Percentiles rank a stretch among this genome's conserved stretches.
Conservation (phyloP, 2,113 vertebrate genomes). For the Microcebus jonahi region DNA sequence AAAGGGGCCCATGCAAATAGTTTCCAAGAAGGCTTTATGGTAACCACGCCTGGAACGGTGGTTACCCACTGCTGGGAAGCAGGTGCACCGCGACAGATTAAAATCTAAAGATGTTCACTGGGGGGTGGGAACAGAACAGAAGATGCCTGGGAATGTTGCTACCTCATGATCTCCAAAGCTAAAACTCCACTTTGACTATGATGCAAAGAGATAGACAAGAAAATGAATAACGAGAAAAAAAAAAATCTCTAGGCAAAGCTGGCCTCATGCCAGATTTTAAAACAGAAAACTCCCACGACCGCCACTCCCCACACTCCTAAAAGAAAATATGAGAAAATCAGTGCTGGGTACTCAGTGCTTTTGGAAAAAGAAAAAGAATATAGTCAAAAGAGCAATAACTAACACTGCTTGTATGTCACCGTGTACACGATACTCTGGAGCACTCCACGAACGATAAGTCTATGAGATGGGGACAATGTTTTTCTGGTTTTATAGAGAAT, state of each 20-base stretch:
- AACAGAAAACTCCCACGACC: accelerated
- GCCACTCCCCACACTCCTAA: not conserved
- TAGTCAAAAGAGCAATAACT: not conserved
- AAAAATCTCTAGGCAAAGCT: not conserved
- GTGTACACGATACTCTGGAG: not conserved
- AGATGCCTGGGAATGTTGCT: not conserved
- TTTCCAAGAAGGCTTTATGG: conserved; percentile 69
- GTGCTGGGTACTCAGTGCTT: not conserved
- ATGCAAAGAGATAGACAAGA: not conserved
- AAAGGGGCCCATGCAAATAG: conserved; percentile 32
- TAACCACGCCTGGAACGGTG: conserved; percentile 13
- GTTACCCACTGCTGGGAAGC: conserved; percentile 24
- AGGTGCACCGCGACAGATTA: not conserved
- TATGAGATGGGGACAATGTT: not conserved
- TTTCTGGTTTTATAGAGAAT: not conserved
- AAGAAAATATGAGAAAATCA: not conserved
- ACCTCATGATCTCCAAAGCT: not conserved
- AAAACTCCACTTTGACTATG: not conserved
- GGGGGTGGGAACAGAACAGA: not conserved
- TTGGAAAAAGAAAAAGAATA: no score
- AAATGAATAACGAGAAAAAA: not conserved
- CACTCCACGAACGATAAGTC: not conserved
- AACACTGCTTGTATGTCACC: not conserved
- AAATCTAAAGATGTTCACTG: conserved; percentile 41
- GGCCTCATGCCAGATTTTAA: not conserved